phyloP scores from a whole-genome alignment of 2,888 invertebrate genomes.

The Pollenia labialis region DNA sequence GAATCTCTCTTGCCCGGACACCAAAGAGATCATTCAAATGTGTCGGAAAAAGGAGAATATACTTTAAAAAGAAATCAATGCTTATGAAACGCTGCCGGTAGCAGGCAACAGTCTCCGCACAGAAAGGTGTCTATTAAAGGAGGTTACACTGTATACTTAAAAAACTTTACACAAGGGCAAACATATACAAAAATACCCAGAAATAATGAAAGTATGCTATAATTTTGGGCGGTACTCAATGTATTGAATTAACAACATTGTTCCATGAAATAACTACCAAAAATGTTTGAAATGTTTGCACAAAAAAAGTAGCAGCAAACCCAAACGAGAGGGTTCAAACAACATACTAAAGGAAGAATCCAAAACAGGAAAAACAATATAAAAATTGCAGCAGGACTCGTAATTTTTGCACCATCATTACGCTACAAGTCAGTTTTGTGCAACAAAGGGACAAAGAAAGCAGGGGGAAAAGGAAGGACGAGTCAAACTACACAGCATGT shows the following conservation, averaged over 20 bases:
- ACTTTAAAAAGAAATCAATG: too few relatives aligned
- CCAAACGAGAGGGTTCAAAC: background rate
- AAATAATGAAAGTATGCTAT: slow-evolving; percentile 36
- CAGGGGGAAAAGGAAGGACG: slow-evolving; percentile 1
- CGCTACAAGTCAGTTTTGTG: slow-evolving; percentile 49
- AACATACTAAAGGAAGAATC: slow-evolving; percentile 22
- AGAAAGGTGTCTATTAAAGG: too few relatives aligned
- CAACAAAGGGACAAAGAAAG: slow-evolving; percentile 18
- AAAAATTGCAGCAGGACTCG: slow-evolving; percentile 63
- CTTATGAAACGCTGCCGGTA: too few relatives aligned
- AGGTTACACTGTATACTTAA: too few relatives aligned
- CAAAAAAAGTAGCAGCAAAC: background rate
- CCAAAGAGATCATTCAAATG: too few relatives aligned
- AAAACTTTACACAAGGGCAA: too few relatives aligned
- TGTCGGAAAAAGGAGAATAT: too few relatives aligned
- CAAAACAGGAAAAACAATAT: slow-evolving; percentile 45
- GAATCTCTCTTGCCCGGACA: too few relatives aligned
- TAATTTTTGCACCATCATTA: slow-evolving; percentile 67
- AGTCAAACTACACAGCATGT: slow-evolving; percentile 57
- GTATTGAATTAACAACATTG: slow-evolving; percentile 6
- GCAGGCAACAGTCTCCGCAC: too few relatives aligned
- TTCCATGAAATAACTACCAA: background rate
- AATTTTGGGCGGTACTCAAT: slow-evolving; percentile 38
- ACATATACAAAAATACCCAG: too few relatives aligned
- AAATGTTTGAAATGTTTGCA: slow-evolving; percentile 15